Evolutionary conservation across 1,140 invertebrate species (phyloP).

Genomic region (Nomia melanderi): DNA sequence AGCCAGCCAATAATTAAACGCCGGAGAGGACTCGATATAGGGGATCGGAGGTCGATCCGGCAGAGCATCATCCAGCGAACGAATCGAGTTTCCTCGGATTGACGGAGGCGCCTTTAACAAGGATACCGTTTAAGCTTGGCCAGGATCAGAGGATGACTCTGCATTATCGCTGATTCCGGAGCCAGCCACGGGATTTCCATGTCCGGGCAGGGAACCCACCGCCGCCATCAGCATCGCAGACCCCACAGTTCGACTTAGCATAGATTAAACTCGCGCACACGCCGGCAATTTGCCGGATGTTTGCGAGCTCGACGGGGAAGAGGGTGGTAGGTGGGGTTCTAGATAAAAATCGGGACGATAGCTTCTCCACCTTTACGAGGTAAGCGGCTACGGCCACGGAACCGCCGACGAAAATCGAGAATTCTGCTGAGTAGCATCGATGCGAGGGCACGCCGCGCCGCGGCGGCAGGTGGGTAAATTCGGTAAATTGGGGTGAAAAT

Average conservation of each 20-base stretch:
- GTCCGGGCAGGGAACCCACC: conserved; percentile 67
- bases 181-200: conserved; percentile 78
- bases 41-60: no score
- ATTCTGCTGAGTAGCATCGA: conserved; percentile 28
- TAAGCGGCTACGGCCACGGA: conserved; percentile 22
- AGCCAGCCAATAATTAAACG: neutral
- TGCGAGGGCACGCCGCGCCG: neutral
- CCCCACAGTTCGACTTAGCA: conserved; percentile 64
- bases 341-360: conserved; percentile 60
- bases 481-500: neutral
- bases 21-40: neutral
- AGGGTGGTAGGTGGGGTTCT: conserved; percentile 34
- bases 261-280: conserved; percentile 68
- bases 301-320: conserved; percentile 28
- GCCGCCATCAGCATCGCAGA: conserved; percentile 63
- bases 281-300: conserved; percentile 46
- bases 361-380: conserved; percentile 61
- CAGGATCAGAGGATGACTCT: conserved; percentile 71
- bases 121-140: conserved; percentile 67
- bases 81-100: conserved; percentile 1
- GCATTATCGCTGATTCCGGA: conserved; percentile 74
- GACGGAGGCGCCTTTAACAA: conserved; percentile 69
- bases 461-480: conserved; percentile 7
- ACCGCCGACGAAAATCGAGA: conserved; percentile 14
- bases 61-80: neutral